These are phyloP conservation scores for Campylorhamphus procurvoides DNA, from an alignment of 2,113 vertebrate species.

Conservation along the genomic window DNA sequence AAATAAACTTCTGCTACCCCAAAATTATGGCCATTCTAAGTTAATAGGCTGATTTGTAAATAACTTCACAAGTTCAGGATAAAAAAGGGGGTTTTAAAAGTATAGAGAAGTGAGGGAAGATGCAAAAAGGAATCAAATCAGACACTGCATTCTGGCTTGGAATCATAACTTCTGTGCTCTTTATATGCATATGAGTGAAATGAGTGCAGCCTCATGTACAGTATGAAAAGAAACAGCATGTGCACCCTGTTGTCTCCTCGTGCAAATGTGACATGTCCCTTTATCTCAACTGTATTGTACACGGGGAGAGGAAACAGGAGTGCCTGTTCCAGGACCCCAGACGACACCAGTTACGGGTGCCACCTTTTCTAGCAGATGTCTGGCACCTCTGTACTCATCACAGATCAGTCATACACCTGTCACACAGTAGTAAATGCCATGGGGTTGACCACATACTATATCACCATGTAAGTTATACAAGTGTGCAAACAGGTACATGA, in stretches of 20 bases:
- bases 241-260: background rate
- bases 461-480: background rate
- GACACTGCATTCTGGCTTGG: background rate
- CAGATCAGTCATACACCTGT: background rate
- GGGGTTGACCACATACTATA: background rate
- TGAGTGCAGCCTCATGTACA: background rate
- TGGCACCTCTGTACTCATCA: background rate
- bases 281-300: background rate
- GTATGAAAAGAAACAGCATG: background rate
- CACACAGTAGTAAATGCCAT: accelerated
- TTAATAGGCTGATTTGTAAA: background rate
- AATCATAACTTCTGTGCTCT: background rate
- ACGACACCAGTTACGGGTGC: background rate
- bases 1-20: background rate
- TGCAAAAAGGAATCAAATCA: background rate
- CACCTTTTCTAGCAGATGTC: background rate
- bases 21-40: background rate
- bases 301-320: background rate
- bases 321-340: background rate
- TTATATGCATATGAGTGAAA: background rate
- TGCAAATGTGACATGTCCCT: background rate
- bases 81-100: background rate
- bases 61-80: background rate
- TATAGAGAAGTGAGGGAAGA: background rate
- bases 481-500: background rate